Conservation (phyloP, 2,888 invertebrate genomes). For the Ochropacha duplaris region DNA sequence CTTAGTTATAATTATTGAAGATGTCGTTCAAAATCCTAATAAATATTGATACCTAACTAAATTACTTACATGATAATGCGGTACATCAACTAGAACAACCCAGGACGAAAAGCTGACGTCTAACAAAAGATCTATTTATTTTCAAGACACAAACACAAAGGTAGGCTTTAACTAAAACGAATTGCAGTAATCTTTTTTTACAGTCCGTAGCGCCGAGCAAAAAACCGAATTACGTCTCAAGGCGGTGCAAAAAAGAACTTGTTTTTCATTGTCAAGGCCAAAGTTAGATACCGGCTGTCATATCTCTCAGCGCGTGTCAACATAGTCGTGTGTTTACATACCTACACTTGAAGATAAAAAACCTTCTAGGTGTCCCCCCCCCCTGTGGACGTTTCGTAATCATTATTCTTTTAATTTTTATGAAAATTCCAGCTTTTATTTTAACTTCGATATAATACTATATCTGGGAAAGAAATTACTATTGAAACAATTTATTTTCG, state of each 20-base stretch:
- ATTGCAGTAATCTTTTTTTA: slow-evolving; percentile 36
- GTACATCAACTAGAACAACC: background rate
- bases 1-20: no score
- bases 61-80: background rate
- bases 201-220: slow-evolving; percentile 41
- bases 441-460: background rate
- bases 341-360: slow-evolving; percentile 63
- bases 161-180: slow-evolving; percentile 23
- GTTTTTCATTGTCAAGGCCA: slow-evolving; percentile 82
- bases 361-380: slow-evolving; percentile 42
- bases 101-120: background rate
- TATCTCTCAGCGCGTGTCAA: slow-evolving; percentile 70
- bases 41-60: no score
- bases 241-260: slow-evolving; percentile 59
- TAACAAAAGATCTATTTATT: background rate
- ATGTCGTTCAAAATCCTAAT: no score
- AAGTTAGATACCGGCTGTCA: slow-evolving; percentile 73
- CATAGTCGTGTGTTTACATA: slow-evolving; percentile 70
- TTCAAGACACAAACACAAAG: slow-evolving; percentile 5
- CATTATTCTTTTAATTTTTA: background rate
- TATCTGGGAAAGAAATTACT: no score
- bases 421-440: background rate
- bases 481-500: no score
- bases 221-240: slow-evolving; percentile 58
- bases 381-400: slow-evolving; percentile 19